These are phyloP conservation scores for Cantharis nigra DNA, from an alignment of 2,888 invertebrate species.

Conservation along the genomic window DNA sequence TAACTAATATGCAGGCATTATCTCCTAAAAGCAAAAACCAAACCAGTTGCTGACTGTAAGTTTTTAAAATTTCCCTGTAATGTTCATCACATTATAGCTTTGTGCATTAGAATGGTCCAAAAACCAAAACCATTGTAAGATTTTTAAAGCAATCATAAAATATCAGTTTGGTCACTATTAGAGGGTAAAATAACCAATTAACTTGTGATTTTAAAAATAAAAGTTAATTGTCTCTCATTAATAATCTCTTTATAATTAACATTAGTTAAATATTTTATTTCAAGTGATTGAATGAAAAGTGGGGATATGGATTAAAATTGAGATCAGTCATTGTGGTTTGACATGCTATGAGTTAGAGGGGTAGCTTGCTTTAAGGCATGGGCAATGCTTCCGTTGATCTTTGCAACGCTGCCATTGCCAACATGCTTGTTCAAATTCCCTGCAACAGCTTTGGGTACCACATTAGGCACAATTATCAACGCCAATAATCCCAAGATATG, in stretches of 20 bases:
- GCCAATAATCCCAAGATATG: constrained; percentile 50
- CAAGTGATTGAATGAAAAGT: not conserved
- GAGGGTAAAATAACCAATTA: not conserved
- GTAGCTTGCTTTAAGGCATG: constrained; percentile 48
- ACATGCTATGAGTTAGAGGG: constrained; percentile 49
- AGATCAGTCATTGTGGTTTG: constrained; percentile 50
- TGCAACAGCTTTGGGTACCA: constrained; percentile 45
- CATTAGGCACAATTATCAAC: constrained; percentile 48
- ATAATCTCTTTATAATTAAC: not conserved
- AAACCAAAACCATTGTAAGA: not conserved
- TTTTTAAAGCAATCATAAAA: not conserved
- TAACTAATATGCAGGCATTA: not conserved
- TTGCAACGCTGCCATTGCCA: constrained; percentile 11
- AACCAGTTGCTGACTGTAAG: not conserved
- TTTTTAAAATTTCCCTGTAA: not conserved
- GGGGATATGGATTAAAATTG: not conserved
- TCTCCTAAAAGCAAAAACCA: not conserved
- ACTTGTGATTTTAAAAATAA: not conserved
- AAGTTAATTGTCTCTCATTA: not conserved
- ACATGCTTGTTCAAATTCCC: constrained; percentile 24
- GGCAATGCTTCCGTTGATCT: constrained; percentile 46
- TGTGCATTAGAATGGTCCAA: not conserved
- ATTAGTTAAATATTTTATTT: not conserved
- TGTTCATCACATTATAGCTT: not conserved
- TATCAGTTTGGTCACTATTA: not conserved